Evolutionary conservation across 2,113 vertebrate genomes (phyloP).

Genomic region (Hippocampus abdominalis): DNA sequence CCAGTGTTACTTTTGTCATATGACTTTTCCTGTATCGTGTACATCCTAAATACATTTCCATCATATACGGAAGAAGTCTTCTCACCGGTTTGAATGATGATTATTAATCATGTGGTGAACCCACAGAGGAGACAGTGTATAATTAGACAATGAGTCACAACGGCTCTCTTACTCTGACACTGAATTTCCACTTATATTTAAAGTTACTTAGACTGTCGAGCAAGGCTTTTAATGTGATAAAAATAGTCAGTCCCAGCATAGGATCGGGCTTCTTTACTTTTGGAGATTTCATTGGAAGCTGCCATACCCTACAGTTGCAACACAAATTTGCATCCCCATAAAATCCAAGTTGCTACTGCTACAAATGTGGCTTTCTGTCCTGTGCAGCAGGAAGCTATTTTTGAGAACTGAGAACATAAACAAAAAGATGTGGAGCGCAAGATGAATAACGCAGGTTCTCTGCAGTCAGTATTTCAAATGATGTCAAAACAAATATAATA

Average conservation of each 20-base stretch:
- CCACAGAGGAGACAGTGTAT: constrained; percentile 12
- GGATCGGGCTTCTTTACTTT: constrained; percentile 14
- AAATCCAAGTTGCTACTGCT: constrained; percentile 12
- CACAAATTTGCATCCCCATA: constrained; percentile 11
- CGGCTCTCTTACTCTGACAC: constrained; percentile 27
- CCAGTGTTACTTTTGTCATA: not conserved
- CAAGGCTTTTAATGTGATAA: constrained; percentile 24
- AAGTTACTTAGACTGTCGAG: constrained; percentile 15
- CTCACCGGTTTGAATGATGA: not conserved
- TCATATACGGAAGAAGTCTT: not conserved
- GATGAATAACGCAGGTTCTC: constrained; percentile 7
- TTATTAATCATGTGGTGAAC: constrained; percentile 5
- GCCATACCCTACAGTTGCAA: constrained; percentile 12
- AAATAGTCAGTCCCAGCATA: constrained; percentile 6
- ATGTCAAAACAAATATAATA: constrained; percentile 23
- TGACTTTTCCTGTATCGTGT: not conserved
- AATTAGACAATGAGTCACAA: constrained; percentile 16
- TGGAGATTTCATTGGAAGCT: constrained; percentile 15
- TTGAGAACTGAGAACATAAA: not conserved
- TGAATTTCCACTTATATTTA: constrained; percentile 33
- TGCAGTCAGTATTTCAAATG: constrained; percentile 7
- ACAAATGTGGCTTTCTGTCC: not conserved
- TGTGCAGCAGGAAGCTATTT: constrained; percentile 3
- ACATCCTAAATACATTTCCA: not conserved
- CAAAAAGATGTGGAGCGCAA: not conserved